Base-by-base conservation (phyloP, 2,888 invertebrate genomes). In the Nysson spinosus region DNA sequence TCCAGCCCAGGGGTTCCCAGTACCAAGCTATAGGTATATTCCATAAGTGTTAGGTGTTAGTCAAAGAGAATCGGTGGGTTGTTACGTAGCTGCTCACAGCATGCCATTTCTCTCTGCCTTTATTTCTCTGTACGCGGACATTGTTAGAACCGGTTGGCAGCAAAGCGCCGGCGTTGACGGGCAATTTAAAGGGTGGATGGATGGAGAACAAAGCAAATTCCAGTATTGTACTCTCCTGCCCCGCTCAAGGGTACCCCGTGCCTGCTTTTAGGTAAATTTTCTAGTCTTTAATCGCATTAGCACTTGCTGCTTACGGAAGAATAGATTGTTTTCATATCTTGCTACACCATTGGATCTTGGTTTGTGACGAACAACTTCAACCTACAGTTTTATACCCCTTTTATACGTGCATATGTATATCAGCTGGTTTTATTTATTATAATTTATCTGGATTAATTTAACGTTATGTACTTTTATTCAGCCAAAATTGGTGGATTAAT, bases 161-260 rank as follows among this genome's bases (percentile, higher is more conserved):
- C 34, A 89, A 90, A 82, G 88, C 89, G 28, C 91, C 91, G 20
- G 88, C 89, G 47, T 89, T 91, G 79, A 89, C 89, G 6, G 90
- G 91, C 77, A 91, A 92, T 74, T 90, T 85, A 47, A 87, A 84
- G 75, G 81, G 82, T 44, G 81, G 80, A 56, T 76, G 74, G 72
- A 74, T 79, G 73, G 64, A 78, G 57, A 74, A 66, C 52, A 60
- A 64, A 61, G 71, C 72, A 7, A 51, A 46, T 14, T 66, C 70
- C 30, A 73, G 88, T 78, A 89, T 91, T 78, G 90, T 91, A 17
- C 87, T 92, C 76, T 87, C 91, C 81, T 94, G 93, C 85, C 92
- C 92, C 49, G 93, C 93, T 72, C 93, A 94, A 89, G 92, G 91
- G 75, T 93, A 88, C 87, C 94, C 94, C 40, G 91, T 93, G 72